Evolutionary conservation across 2,113 vertebrate genomes (phyloP), one percentile per base, ranked within the genome.

Genomic region (Ctenomys sociabilis): DNA sequence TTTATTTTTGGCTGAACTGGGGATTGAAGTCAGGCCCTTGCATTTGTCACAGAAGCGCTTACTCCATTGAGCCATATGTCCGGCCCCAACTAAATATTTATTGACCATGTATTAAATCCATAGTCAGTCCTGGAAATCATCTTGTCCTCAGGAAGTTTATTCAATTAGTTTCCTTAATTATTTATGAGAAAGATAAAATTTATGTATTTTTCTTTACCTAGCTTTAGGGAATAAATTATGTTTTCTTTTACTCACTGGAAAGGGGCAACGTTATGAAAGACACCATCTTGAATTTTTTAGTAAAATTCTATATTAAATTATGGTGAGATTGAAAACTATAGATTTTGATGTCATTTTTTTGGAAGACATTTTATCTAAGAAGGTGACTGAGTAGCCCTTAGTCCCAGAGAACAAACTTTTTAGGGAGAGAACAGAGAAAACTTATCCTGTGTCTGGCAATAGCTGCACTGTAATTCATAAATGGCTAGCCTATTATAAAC

Each of bases 331-430:
- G 45, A 14, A 85, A 97, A 43, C 19, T 78, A 78, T 21, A 70
- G 78, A 88, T 80, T 93, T 92, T 93, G 59, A 90, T 89, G 80
- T 70, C 85, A 30, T 80, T 81, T 73, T 80, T 59, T 85, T 70
- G 37, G 80, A 94, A 94, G 49, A 84, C 7, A 90, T 93, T 96
- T 96, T 94, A 75, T 85, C 2, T 90, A 81, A 52, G 75, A 66
- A 92, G 70, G 54, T 81, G 80, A 86, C 90, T 90, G 61, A 54
- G 54, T 49, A 78, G 54, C 32, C 61, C 49, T 93, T 89, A 81
- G 70, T 70, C 22, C 49, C 43, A 82, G 75, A 97, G 80, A 73
- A 87, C 28, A 96, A 68, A 88, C 10, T 66, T 95, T 52, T 95
- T 52, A 92, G 16, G 30, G 52, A 66, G 1, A 37, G 28, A 14